phyloP scores from a whole-genome alignment of 2,113 vertebrate species.

The Euleptes europaea region DNA sequence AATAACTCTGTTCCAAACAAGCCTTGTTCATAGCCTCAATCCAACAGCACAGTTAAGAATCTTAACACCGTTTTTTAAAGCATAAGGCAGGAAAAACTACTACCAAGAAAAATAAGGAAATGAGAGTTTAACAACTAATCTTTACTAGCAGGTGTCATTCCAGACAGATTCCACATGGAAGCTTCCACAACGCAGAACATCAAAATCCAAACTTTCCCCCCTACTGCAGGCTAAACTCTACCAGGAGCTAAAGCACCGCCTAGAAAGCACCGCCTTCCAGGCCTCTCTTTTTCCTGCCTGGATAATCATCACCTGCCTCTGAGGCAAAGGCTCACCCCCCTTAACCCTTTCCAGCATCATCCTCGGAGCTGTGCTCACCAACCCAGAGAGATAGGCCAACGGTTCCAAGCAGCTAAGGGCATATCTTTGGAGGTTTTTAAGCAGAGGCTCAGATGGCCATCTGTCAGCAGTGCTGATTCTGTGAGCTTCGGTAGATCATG shows the following conservation, averaged over 20 bases:
- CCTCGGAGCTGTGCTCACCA: fast-evolving
- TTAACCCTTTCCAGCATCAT: neutral
- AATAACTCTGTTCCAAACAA: neutral
- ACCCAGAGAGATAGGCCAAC: fast-evolving
- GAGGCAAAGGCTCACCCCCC: neutral
- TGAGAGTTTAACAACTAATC: too few species aligned
- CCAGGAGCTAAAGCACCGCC: neutral
- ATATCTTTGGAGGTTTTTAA: too few species aligned
- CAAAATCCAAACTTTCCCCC: neutral
- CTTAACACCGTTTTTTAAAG: neutral
- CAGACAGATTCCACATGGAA: neutral
- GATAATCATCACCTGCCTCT: fast-evolving
- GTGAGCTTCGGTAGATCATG: too few species aligned
- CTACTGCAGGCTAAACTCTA: neutral
- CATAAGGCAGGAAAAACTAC: neutral
- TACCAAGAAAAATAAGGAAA: neutral
- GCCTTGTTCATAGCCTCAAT: neutral
- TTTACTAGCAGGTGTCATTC: neutral
- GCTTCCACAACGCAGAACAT: neutral
- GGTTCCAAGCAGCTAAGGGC: neutral
- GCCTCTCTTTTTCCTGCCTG: fast-evolving
- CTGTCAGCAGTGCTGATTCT: too few species aligned
- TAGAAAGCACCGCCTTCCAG: neutral
- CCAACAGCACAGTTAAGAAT: too few species aligned
- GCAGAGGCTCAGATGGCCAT: too few species aligned